Evolutionary conservation across 1,140 invertebrate genomes (phyloP), one percentile per base, ranked within the genome.

Genomic region (Scaptomyza graminum): DNA sequence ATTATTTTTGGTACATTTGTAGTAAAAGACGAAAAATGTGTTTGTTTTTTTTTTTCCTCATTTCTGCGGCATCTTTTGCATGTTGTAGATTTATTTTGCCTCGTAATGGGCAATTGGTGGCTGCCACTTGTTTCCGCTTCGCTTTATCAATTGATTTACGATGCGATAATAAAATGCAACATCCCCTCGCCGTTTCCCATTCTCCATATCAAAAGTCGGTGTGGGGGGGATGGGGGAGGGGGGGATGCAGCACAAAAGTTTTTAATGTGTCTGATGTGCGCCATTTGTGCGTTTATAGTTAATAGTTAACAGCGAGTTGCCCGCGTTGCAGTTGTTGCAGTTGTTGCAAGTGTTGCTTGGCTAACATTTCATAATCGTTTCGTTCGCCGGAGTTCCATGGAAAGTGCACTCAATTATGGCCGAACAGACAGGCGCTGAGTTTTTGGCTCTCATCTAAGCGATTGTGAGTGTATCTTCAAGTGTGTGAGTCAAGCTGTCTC

Each of bases 91-190:
- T 88, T 87, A 85, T 89, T 89, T 80, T 55, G 31, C 8, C 64
- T 39, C 12, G 69, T 55, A 82, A 64, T 74, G 76, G 74, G 79
- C 79, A 88, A 85, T 85, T 88, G 79, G 70, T 73, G 81, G 81
- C 69, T 87, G 81, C 81, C 87, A 90, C 81, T 90, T 90, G 81
- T 87, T 90, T 90, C 85, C 85, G 85, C 72, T 90, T 90, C 87
- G 87, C 78, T 90, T 90, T 90, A 90, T 90, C 85, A 90, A 90
- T 87, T 90, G 85, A 90, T 90, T 90, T 90, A 90, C 87, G 83
- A 88, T 76, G 74, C 76, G 76, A 79, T 66, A 64, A 81, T 73
- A 83, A 66, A 71, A 64, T 52, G 47, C 37, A 25, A 5, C 13
- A 13, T 37, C 13, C 4, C 9, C 15, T 16, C 2, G 9, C 13